These are phyloP conservation scores for Cheilosia scutellata DNA, from an alignment of 2,888 invertebrate genomes.

Conservation along the genomic window DNA sequence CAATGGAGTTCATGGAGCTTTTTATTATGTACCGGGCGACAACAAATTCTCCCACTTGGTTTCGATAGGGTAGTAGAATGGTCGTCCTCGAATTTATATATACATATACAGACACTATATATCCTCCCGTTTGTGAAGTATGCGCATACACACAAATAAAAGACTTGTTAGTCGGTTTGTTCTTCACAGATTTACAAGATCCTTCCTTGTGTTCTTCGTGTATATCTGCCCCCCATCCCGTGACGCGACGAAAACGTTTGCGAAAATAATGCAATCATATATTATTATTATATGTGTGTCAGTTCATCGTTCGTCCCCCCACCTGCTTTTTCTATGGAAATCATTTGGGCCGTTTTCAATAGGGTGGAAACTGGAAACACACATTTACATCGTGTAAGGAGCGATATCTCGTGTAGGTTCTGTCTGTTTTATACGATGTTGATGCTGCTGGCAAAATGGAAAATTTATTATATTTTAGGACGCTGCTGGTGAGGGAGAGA, in stretches of 20 bases:
- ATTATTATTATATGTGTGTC: slow-evolving; percentile 74
- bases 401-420: slow-evolving; percentile 67
- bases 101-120: slow-evolving; percentile 30
- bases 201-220: slow-evolving; percentile 44
- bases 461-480: slow-evolving; percentile 68
- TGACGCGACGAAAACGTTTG: slow-evolving; percentile 34
- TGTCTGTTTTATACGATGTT: slow-evolving; percentile 48
- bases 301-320: slow-evolving; percentile 61
- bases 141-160: slow-evolving; percentile 67
- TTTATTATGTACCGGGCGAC: slow-evolving; percentile 73
- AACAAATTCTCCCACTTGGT: slow-evolving; percentile 51
- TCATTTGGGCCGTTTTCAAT: slow-evolving; percentile 44
- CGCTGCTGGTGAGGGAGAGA: not conserved
- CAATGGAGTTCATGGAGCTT: slow-evolving; percentile 71
- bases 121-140: slow-evolving; percentile 30
- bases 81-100: not conserved
- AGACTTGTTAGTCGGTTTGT: slow-evolving; percentile 75
- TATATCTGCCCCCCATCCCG: not conserved
- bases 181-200: slow-evolving; percentile 76
- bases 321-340: slow-evolving; percentile 46
- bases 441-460: slow-evolving; percentile 67
- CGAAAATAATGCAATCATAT: slow-evolving; percentile 74
- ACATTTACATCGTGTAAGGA: slow-evolving; percentile 65
- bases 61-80: slow-evolving; percentile 8
- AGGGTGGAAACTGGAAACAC: slow-evolving; percentile 42